Evolutionary conservation across 1,140 invertebrate genomes (phyloP).

Genomic region (Chironomus tepperi): DNA sequence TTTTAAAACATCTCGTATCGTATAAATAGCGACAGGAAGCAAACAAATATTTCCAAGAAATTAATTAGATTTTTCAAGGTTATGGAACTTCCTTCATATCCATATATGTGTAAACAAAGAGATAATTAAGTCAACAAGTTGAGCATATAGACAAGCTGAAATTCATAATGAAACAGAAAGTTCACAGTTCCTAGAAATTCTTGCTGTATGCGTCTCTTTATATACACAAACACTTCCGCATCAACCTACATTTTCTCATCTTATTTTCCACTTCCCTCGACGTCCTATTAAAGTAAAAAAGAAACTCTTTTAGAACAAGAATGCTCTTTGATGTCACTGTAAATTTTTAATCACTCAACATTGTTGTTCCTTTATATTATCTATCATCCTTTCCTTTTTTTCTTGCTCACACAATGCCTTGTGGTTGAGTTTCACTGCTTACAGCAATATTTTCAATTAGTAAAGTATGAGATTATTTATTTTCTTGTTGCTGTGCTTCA

Average conservation of each 20-base stretch:
- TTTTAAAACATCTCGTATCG: too few species aligned
- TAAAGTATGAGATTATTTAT: not conserved
- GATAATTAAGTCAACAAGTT: too few species aligned
- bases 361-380: not conserved
- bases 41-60: too few species aligned
- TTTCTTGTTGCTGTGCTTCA: not conserved
- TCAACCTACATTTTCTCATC: not conserved
- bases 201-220: too few species aligned
- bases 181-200: too few species aligned
- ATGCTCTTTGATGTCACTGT: not conserved
- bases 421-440: not conserved
- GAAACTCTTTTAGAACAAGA: not conserved
- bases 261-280: not conserved
- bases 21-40: too few species aligned
- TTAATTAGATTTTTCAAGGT: too few species aligned
- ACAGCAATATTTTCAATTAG: not conserved
- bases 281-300: not conserved
- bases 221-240: too few species aligned
- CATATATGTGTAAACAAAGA: too few species aligned
- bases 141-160: too few species aligned
- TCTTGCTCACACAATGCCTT: not conserved
- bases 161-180: too few species aligned
- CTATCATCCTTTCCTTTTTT: not conserved
- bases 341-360: constrained; percentile 14
- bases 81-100: too few species aligned